These are phyloP conservation scores for Apostichopus japonicus DNA, from an alignment of 35 echinoderm and acorn worm species.

Conservation along the genomic window DNA sequence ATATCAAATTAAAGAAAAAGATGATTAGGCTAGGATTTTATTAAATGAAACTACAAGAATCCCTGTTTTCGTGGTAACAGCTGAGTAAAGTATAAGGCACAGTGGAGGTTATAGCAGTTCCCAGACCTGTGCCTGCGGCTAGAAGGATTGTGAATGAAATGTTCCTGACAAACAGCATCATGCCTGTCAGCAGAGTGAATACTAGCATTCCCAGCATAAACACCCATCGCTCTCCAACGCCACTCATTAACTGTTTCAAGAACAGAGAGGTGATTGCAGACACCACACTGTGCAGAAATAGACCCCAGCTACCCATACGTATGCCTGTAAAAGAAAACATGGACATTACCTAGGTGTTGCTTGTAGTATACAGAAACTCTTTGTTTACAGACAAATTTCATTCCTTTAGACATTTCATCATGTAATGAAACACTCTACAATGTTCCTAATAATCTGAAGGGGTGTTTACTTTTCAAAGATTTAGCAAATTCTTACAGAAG, in stretches of 20 bases:
- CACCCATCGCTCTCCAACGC: conserved; percentile 52
- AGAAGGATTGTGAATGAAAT: conserved; percentile 72
- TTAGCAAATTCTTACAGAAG: too few species aligned
- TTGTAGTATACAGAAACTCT: too few species aligned
- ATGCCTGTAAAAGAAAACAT: conserved; percentile 72
- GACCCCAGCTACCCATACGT: conserved; percentile 86
- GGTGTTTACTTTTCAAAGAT: too few species aligned
- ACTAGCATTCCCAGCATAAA: conserved; percentile 81
- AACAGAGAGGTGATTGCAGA: conserved; percentile 76
- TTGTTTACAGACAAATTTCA: too few species aligned
- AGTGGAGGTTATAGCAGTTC: conserved; percentile 68
- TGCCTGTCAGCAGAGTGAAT: conserved; percentile 65
- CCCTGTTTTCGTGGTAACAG: conserved; percentile 77
- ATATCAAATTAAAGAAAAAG: too few species aligned
- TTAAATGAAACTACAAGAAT: conserved; percentile 42
- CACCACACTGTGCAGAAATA: conserved; percentile 84
- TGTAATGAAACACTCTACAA: too few species aligned
- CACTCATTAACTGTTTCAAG: conserved; percentile 58
- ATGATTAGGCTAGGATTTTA: too few species aligned
- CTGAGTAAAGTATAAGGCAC: conserved; percentile 88
- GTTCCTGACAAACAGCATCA: conserved; percentile 75
- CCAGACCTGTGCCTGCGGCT: conserved; percentile 83
- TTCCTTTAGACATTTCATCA: too few species aligned
- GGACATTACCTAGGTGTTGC: not conserved
- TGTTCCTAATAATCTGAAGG: too few species aligned